phyloP scores from a whole-genome alignment of 2,113 vertebrate species.

The Dryoscopus gambensis region DNA sequence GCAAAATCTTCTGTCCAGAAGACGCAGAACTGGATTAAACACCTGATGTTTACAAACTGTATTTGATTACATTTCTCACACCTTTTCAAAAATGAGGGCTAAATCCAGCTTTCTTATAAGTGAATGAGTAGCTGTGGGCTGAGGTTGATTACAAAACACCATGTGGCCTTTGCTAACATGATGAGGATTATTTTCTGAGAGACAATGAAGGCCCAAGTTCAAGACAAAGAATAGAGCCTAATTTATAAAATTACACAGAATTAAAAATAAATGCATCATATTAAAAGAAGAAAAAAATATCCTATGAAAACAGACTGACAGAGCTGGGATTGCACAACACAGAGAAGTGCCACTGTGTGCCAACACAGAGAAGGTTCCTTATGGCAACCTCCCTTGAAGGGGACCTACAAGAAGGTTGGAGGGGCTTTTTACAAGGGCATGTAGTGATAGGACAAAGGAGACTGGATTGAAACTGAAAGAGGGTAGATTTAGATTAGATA shows the following conservation, averaged over 20 bases:
- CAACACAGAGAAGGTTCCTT: background rate
- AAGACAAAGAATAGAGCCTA: background rate
- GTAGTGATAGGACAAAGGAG: background rate
- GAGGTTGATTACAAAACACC: background rate
- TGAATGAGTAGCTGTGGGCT: background rate
- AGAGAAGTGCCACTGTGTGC: too few relatives aligned
- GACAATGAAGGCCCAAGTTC: background rate
- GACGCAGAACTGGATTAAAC: background rate
- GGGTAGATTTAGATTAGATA: background rate
- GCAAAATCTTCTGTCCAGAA: background rate
- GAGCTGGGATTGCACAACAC: fast-evolving
- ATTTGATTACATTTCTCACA: background rate
- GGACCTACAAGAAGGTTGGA: too few relatives aligned
- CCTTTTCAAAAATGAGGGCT: background rate
- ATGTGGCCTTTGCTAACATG: background rate
- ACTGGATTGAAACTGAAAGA: background rate
- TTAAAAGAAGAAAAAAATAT: background rate
- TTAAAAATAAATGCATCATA: background rate
- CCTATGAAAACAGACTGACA: background rate
- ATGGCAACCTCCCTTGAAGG: background rate
- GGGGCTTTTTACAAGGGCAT: background rate
- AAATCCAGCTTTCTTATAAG: background rate
- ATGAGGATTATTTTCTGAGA: background rate
- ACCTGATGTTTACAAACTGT: background rate
- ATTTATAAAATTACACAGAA: background rate